Evolutionary conservation across 2,888 invertebrate genomes (phyloP).

Genomic region (Pollenia griseotomentosa): DNA sequence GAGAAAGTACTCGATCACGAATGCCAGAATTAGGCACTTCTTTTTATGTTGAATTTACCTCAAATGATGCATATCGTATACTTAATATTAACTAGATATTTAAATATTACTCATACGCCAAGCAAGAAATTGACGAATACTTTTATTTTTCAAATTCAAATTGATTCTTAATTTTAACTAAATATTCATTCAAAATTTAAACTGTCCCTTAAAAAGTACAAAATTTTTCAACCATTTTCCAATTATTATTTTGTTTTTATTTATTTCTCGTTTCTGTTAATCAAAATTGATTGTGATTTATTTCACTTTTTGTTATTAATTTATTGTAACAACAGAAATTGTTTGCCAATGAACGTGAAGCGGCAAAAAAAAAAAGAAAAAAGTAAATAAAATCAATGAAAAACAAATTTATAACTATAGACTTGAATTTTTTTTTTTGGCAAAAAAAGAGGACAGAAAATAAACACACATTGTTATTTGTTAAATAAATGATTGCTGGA

Average conservation of each 20-base stretch:
- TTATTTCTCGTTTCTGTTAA: slow-evolving; percentile 19
- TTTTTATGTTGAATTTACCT: no score
- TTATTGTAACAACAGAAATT: slow-evolving; percentile 23
- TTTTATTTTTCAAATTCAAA: no score
- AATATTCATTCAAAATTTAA: no score
- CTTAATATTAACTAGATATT: no score
- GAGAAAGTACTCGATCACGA: no score
- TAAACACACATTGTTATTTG: slow-evolving; percentile 14
- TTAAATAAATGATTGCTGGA: slow-evolving; percentile 16
- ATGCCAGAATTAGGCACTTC: no score
- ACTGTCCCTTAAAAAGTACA: no score
- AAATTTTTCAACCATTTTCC: no score
- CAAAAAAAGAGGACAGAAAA: background rate
- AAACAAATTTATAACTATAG: slow-evolving; percentile 2
- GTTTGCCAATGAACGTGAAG: slow-evolving; percentile 13
- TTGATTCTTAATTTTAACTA: no score
- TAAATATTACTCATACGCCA: no score
- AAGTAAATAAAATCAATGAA: background rate
- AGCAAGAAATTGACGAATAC: no score
- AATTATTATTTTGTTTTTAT: background rate
- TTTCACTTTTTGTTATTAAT: slow-evolving; percentile 40
- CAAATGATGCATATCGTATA: no score
- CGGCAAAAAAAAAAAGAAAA: background rate
- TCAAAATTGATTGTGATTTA: slow-evolving; percentile 50
- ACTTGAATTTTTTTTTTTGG: slow-evolving; percentile 22